Conservation (phyloP, 2,113 vertebrate genomes). For the Salvelinus alpinus region DNA sequence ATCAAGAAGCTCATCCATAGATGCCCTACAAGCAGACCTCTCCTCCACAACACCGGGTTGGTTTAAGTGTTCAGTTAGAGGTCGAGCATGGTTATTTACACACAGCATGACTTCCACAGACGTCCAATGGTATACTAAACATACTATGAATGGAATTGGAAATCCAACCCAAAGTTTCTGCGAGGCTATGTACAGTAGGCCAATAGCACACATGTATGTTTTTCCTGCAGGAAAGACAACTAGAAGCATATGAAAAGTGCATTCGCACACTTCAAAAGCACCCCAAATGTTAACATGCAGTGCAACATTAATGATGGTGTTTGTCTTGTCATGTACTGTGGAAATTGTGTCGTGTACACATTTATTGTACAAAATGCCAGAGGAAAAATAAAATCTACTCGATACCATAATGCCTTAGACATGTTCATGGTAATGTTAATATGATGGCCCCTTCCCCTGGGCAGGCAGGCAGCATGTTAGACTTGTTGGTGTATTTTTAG, state of each 20-base stretch:
- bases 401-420: neutral
- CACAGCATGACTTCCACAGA: too few relatives aligned
- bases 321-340: neutral
- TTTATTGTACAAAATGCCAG: neutral
- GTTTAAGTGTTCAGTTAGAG: too few relatives aligned
- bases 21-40: too few relatives aligned
- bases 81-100: too few relatives aligned
- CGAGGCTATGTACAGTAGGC: too few relatives aligned
- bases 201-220: too few relatives aligned
- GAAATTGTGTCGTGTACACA: slow-evolving; percentile 12
- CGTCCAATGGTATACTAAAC: too few relatives aligned
- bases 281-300: neutral
- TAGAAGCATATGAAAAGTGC: neutral
- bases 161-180: too few relatives aligned
- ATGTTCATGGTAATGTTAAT: neutral
- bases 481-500: slow-evolving; percentile 54
- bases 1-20: too few relatives aligned
- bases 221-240: slow-evolving; percentile 1
- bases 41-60: too few relatives aligned
- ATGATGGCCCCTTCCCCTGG: slow-evolving; percentile 11
- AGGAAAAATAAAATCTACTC: neutral
- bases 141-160: too few relatives aligned
- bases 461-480: neutral
- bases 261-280: neutral
- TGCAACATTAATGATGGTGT: neutral